Evolutionary conservation across 2,113 vertebrate genomes (phyloP).

Genomic region (Dryoscopus gambensis): DNA sequence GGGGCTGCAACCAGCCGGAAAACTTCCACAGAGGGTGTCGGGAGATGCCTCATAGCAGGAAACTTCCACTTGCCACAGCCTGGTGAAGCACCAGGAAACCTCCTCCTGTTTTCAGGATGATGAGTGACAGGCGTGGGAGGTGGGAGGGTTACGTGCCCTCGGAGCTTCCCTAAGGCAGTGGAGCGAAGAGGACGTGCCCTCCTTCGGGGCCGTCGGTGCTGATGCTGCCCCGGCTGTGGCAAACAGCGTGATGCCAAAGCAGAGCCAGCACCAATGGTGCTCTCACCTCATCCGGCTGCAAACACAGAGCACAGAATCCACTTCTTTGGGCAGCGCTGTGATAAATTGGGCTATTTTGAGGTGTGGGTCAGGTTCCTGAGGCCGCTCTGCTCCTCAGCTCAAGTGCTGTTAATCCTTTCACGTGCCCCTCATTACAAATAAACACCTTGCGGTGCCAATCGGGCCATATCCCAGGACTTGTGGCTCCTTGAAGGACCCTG

Average conservation of each 20-base stretch:
- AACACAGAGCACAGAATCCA: neutral
- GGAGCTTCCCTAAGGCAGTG: neutral
- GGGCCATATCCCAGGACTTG: neutral
- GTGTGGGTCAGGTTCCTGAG: neutral
- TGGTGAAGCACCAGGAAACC: neutral
- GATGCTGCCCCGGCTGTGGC: neutral
- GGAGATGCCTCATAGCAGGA: constrained; percentile 31
- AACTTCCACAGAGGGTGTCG: neutral
- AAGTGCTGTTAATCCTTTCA: neutral
- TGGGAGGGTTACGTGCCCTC: neutral
- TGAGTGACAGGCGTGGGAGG: neutral
- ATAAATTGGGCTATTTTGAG: neutral
- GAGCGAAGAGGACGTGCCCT: neutral
- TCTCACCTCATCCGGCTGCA: neutral
- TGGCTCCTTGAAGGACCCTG: neutral
- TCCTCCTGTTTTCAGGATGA: neutral
- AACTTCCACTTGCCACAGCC: neutral
- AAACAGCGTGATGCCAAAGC: neutral
- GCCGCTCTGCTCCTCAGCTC: neutral
- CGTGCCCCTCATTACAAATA: neutral
- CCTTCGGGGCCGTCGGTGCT: accelerated
- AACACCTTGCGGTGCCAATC: neutral
- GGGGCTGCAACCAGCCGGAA: neutral
- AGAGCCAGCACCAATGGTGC: accelerated
- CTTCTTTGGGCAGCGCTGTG: neutral